Conservation (phyloP, 2,113 vertebrate genomes). For the Amblyopsis rosae region DNA sequence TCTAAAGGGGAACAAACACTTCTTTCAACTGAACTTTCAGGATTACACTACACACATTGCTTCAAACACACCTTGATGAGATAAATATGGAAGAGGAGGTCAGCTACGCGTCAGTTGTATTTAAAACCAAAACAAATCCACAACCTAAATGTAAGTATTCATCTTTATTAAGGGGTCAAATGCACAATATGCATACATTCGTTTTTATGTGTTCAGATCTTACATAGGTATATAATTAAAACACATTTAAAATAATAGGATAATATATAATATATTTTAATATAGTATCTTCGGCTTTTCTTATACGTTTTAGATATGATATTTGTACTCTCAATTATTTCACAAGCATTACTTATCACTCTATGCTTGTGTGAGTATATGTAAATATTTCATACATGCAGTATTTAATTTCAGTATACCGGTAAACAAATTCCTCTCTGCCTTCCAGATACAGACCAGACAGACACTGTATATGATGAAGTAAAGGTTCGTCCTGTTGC, state of each 20-base stretch:
- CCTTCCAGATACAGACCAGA: constrained; percentile 8
- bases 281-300: no score
- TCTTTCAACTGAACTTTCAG: rapidly evolving
- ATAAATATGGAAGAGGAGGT: constrained; percentile 28
- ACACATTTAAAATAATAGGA: no score
- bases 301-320: no score
- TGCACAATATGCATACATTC: background rate
- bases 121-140: background rate
- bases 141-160: constrained; percentile 10
- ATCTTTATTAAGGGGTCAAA: no score
- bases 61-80: background rate
- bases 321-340: no score
- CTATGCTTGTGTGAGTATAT: background rate
- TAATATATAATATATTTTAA: no score
- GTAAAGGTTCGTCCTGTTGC: background rate
- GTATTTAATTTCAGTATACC: background rate
- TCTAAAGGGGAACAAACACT: background rate
- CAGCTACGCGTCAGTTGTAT: constrained; percentile 29
- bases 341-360: no score
- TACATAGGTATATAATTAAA: background rate
- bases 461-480: constrained; percentile 34
- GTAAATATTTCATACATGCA: background rate
- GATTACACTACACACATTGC: background rate
- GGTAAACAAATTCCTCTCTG: background rate
- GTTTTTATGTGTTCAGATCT: background rate